Evolutionary conservation across 2,888 invertebrate genomes (phyloP).

Genomic region (Spisula solida): DNA sequence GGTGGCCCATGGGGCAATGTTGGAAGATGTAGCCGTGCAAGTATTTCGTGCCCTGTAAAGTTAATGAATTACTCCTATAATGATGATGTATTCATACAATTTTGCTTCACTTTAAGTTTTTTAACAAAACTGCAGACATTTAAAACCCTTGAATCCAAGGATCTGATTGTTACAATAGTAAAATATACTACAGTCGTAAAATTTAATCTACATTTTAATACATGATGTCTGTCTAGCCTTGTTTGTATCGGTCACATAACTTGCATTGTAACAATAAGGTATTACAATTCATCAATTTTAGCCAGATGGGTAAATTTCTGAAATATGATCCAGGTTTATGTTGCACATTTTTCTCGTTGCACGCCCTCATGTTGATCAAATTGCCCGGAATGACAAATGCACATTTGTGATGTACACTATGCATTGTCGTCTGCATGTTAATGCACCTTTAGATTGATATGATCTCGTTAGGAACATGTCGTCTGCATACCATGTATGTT

Average conservation of each 20-base stretch:
- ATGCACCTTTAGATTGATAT: neutral
- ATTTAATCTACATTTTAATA: neutral
- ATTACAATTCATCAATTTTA: conserved; percentile 1
- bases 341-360: neutral
- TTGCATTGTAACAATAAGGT: conserved; percentile 5
- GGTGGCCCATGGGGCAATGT: too few species aligned
- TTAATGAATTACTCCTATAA: too few species aligned
- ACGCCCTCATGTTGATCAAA: neutral
- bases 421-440: neutral
- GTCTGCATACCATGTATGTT: neutral
- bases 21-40: too few species aligned
- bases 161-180: too few species aligned
- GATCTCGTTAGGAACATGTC: neutral
- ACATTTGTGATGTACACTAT: neutral
- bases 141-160: too few species aligned
- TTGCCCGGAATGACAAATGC: neutral
- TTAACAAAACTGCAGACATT: too few species aligned
- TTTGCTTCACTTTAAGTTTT: too few species aligned
- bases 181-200: too few species aligned
- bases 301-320: neutral
- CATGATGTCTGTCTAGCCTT: neutral
- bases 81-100: too few species aligned
- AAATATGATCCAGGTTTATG: neutral
- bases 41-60: too few species aligned
- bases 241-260: neutral